These are phyloP conservation scores for Trichonephila clavata DNA, from an alignment of 1,140 invertebrate genomes.

Conservation along the genomic window DNA sequence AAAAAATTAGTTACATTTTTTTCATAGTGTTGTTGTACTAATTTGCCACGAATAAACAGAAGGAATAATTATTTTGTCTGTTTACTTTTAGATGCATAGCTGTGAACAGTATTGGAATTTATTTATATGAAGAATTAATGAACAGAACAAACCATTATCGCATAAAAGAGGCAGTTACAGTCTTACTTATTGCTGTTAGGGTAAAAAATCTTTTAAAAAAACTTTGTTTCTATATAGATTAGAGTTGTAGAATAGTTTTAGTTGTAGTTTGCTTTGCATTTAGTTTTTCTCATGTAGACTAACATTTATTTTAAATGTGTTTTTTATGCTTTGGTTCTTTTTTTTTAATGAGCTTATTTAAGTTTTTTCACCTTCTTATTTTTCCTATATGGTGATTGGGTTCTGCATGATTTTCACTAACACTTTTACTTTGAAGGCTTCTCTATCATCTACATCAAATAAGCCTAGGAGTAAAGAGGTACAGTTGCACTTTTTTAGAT, in stretches of 20 bases:
- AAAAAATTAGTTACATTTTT: too few species aligned
- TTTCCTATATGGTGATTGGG: conserved; percentile 73
- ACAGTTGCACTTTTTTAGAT: conserved; percentile 23
- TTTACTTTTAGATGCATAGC: conserved; percentile 86
- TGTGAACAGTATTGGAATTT: conserved; percentile 92
- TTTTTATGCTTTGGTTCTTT: conserved; percentile 23
- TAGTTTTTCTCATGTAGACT: conserved; percentile 19
- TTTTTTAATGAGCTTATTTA: conserved; percentile 2
- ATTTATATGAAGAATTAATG: conserved; percentile 88
- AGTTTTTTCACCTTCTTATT: not conserved
- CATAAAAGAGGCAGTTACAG: conserved; percentile 90
- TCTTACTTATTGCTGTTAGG: conserved; percentile 93
- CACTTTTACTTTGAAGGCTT: conserved; percentile 73
- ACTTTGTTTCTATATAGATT: too few species aligned
- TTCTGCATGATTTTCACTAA: conserved; percentile 75
- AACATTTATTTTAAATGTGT: not conserved
- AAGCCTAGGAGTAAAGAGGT: conserved; percentile 63
- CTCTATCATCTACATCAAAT: conserved; percentile 50
- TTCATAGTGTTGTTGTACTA: too few species aligned
- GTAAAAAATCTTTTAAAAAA: conserved; percentile 80
- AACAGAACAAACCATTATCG: conserved; percentile 86
- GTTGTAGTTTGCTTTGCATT: not conserved
- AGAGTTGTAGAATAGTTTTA: not conserved
- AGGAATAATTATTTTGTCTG: too few species aligned
- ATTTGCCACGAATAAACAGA: too few species aligned